A percentile compares a stretch with the other conserved stretches of the same genome.
These are phyloP conservation scores for Sepiola atlantica DNA, from an alignment of 2,888 invertebrate species.

Conservation along the genomic window DNA sequence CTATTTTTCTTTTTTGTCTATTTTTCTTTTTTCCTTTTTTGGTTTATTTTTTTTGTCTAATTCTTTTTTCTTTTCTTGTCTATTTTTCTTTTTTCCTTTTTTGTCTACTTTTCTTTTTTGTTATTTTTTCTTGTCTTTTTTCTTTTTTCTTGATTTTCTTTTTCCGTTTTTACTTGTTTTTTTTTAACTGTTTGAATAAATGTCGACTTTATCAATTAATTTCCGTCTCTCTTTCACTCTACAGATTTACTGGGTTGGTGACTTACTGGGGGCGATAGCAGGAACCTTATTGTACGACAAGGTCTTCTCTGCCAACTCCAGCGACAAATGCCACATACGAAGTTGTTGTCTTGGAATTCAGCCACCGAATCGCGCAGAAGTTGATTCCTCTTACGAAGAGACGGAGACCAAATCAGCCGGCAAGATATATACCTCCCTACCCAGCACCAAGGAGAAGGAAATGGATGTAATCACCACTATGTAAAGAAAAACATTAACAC, in stretches of 20 bases:
- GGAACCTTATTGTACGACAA: conserved; percentile 43
- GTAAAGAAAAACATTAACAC: neutral
- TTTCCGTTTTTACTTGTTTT: neutral
- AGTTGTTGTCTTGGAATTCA: conserved; percentile 37
- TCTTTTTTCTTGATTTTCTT: neutral
- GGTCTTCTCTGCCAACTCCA: conserved; percentile 34
- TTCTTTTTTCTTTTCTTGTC: neutral
- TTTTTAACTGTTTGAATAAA: neutral
- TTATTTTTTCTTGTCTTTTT: neutral
- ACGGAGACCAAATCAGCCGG: conserved; percentile 1
- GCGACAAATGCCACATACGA: conserved; percentile 41
- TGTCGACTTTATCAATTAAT: neutral
- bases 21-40: neutral
- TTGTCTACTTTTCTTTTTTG: neutral
- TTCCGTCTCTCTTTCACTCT: neutral
- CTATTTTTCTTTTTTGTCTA: neutral
- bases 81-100: neutral
- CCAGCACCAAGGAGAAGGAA: neutral
- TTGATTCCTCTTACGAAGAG: neutral
- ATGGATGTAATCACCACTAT: neutral
- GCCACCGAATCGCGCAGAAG: neutral
- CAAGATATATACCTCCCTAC: conserved; percentile 33
- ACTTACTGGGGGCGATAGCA: neutral
- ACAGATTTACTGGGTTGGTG: conserved; percentile 46
- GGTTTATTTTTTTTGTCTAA: neutral